Percentiles rank a stretch among this genome's conserved stretches.
Conservation (phyloP, 2,888 invertebrate genomes). For the Andrena marginata region DNA sequence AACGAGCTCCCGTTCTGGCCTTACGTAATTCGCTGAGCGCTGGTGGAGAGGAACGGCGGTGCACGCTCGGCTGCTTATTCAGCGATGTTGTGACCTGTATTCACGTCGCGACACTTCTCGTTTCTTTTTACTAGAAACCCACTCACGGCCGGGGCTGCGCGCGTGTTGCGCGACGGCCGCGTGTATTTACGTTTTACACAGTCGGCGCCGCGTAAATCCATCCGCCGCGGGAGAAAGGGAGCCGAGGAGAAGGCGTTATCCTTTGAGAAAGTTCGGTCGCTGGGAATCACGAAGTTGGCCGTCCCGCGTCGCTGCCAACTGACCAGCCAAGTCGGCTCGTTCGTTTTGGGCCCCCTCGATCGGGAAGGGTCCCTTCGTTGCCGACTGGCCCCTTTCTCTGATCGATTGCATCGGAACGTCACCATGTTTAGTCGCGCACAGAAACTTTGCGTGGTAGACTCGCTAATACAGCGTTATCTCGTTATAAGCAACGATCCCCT, state of each 20-base stretch:
- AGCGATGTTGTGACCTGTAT: constrained; percentile 83
- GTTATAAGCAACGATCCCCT: no score
- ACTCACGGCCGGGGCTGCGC: constrained; percentile 43
- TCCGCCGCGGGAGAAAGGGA: constrained; percentile 53
- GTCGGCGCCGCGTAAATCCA: constrained; percentile 59
- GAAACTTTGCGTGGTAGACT: constrained; percentile 35
- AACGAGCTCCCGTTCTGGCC: constrained; percentile 81
- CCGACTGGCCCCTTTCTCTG: not conserved
- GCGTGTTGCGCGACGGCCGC: constrained; percentile 10
- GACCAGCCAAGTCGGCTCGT: constrained; percentile 17
- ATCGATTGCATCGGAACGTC: not conserved
- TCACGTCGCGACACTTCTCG: constrained; percentile 72
- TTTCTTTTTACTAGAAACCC: constrained; percentile 75
- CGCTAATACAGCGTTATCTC: not conserved
- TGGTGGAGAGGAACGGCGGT: constrained; percentile 64
- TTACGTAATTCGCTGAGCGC: constrained; percentile 81
- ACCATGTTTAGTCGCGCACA: not conserved
- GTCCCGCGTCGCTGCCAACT: constrained; percentile 17
- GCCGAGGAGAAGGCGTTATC: constrained; percentile 42
- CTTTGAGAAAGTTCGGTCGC: constrained; percentile 64
- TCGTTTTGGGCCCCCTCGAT: not conserved
- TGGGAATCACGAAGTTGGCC: constrained; percentile 45
- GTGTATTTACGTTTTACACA: constrained; percentile 59
- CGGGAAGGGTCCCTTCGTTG: constrained; percentile 5
- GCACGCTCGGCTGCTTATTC: constrained; percentile 79